Conservation (phyloP, 2,113 vertebrate genomes). For the Corythornis cristatus region DNA sequence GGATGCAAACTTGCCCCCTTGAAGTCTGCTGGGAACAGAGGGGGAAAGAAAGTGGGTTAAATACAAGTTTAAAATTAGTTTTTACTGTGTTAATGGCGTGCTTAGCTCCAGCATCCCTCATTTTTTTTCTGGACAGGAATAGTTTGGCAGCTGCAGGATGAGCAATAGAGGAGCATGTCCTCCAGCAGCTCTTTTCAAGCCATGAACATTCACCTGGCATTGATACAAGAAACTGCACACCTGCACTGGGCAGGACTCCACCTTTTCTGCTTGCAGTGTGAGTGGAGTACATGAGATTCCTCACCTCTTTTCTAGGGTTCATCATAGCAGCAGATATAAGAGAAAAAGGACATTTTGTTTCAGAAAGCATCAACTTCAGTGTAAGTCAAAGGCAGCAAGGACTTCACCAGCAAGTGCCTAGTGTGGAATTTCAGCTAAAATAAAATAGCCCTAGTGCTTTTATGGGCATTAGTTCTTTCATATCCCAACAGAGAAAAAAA, state of each 20-base stretch:
- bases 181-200: neutral
- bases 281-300: neutral
- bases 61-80: neutral
- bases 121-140: neutral
- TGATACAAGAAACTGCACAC: neutral
- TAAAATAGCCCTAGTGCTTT: neutral
- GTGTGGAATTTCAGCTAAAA: neutral
- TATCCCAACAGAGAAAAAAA: neutral
- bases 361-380: neutral
- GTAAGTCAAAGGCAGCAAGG: neutral
- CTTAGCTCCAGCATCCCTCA: neutral
- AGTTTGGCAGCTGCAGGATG: neutral
- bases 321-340: neutral
- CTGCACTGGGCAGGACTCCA: neutral
- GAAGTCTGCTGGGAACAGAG: neutral
- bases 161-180: neutral
- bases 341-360: neutral
- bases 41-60: neutral
- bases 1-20: neutral
- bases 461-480: neutral
- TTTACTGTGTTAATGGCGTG: neutral
- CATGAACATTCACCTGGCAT: neutral
- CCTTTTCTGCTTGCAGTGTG: neutral
- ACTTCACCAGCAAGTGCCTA: neutral
- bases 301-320: neutral